phyloP scores from a whole-genome alignment of 2,888 invertebrate species.

The Hydrotaea diabolus region DNA sequence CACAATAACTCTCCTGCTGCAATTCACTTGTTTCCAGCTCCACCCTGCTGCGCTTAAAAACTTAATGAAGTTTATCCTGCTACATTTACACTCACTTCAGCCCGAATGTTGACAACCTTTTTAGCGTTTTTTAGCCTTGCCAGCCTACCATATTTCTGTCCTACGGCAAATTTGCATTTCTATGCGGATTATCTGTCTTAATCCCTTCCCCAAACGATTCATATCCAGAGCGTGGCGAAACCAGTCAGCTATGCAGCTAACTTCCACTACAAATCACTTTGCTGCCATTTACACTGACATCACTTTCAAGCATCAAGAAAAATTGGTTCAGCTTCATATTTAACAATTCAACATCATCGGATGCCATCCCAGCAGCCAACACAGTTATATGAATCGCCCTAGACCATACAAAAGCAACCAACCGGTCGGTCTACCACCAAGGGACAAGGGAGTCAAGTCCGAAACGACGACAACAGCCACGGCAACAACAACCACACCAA shows the following conservation, averaged over 20 bases:
- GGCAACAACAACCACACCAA: neutral
- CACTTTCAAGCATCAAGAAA: neutral
- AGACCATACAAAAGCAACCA: neutral
- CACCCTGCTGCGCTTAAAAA: neutral
- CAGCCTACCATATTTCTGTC: neutral
- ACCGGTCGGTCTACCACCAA: neutral
- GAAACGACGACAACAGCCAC: too few species aligned
- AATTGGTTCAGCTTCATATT: slow-evolving; percentile 25
- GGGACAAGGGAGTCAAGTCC: neutral
- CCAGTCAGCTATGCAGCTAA: neutral
- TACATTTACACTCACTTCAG: neutral
- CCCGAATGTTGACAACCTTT: neutral
- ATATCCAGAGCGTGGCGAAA: neutral
- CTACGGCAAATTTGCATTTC: neutral
- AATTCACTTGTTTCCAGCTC: too few species aligned
- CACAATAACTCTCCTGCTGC: too few species aligned
- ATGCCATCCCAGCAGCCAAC: neutral
- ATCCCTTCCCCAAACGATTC: neutral
- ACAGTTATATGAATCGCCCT: neutral
- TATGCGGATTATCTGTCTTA: neutral
- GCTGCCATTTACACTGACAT: slow-evolving; percentile 15
- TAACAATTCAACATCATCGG: slow-evolving; percentile 26
- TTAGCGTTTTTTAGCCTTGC: neutral
- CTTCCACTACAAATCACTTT: slow-evolving; percentile 16
- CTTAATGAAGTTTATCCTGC: neutral